phyloP scores from a whole-genome alignment of 2,797 vertebrate species.

The Naso thynnoides region DNA sequence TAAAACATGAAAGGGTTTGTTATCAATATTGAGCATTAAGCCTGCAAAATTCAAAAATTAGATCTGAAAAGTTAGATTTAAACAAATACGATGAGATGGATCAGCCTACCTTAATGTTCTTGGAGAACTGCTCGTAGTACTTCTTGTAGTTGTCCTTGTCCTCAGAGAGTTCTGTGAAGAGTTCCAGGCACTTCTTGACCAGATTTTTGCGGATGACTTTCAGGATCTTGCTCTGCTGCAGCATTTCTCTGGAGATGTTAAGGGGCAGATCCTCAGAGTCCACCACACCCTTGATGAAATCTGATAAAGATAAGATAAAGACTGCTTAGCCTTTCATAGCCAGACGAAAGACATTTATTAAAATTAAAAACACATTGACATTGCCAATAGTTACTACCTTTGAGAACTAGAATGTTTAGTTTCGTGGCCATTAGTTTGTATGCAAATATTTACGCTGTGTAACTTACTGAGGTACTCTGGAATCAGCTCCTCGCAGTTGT shows the following conservation, averaged over 20 bases:
- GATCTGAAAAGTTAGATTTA: too few relatives aligned
- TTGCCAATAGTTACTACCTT: not conserved
- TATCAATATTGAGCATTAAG: too few relatives aligned
- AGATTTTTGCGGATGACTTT: conserved; percentile 98
- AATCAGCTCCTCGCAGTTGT: conserved; percentile 97
- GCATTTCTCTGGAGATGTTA: conserved; percentile 98
- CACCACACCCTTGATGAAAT: conserved; percentile 95
- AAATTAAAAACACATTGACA: not conserved
- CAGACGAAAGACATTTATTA: not conserved
- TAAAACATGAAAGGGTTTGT: conserved; percentile 48
- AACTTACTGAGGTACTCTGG: conserved; percentile 97
- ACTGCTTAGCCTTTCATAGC: conserved; percentile 7
- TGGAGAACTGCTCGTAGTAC: conserved; percentile 94
- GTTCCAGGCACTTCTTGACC: conserved; percentile 96
- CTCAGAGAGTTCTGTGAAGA: conserved; percentile 92
- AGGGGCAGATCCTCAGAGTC: conserved; percentile 95
- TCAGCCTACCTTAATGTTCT: conserved; percentile 90
- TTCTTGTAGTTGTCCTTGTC: conserved; percentile 97
- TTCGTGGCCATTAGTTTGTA: too few relatives aligned
- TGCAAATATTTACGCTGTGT: not conserved
- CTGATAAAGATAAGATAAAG: conserved; percentile 66
- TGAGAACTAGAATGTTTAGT: too few relatives aligned
- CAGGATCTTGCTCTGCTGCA: conserved; percentile 96
- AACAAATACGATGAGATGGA: too few relatives aligned
- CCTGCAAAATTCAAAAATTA: too few relatives aligned